Base-by-base conservation (phyloP, 1,140 invertebrate species). In the Chironomus striatipennis region DNA sequence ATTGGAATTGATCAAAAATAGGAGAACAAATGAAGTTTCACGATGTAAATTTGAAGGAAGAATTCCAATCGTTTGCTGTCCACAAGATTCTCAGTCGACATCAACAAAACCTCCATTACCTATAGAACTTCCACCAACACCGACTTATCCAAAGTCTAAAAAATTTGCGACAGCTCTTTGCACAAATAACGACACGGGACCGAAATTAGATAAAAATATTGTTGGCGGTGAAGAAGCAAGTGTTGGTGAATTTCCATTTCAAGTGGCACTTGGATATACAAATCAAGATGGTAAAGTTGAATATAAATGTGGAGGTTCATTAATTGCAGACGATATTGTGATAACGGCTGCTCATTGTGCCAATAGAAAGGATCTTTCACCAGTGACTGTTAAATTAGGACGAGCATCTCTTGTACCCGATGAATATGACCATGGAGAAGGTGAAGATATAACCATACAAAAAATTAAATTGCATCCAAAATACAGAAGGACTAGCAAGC, bases 291-390 rank as follows among this genome's bases (percentile, higher is more conserved):
- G 12, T 5, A n/a, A 57, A 57, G 15, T 57, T 57, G n/a, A 10
- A 1, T 57, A 89, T 76, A 83, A 89, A 17, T 91, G 90, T 77
- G 90, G 90, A 2, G 90, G 87, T 18, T 84, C 89, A 6, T 78
- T 92, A 1, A 89, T 92, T 75, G 87, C 89, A 75, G 81, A 84
- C 12, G 82, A 81, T 57, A 86, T 88, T 10, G 87, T 90, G 7
- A 79, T 91, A 7, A 91, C 89, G 1, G 89, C 88, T 6, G 88
- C 88, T 47, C 90, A 92, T 78, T 87, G 86, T 75, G 81, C 86
- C 12, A 80, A 57, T 15, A 12, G n/a, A 57, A 15, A 15, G 1
- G n/a, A 12, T 57, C 9, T 10, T 15, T 5, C 47, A n/a, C 47
- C 12, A 57, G n/a, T n/a, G 5, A 57, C n/a, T 5, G 12, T 15